A percentile compares a stretch with the other conserved stretches of the same genome.
phyloP scores from a whole-genome alignment of 2,113 vertebrate species.

The Dromas ardeola region DNA sequence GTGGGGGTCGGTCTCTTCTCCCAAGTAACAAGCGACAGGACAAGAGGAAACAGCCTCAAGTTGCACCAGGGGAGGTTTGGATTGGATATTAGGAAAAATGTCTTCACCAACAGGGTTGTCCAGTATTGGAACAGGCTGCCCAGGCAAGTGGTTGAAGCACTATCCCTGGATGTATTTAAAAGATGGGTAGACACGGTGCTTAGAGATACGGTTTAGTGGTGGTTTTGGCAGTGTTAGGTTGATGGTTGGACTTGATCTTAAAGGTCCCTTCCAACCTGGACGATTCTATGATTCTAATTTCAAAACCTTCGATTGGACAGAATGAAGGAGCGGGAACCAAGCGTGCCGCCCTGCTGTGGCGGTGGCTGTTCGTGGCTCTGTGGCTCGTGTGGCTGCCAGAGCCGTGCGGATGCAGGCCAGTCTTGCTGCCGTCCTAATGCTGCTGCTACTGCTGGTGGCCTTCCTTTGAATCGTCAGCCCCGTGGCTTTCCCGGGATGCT shows the following conservation, averaged over 20 bases:
- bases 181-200: neutral
- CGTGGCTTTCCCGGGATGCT: neutral
- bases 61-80: neutral
- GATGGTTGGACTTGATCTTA: neutral
- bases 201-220: neutral
- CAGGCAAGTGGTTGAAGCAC: neutral
- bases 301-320: neutral
- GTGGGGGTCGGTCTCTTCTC: neutral
- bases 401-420: neutral
- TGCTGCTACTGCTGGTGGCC: accelerated
- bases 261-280: neutral
- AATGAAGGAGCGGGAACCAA: accelerated
- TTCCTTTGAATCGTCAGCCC: accelerated
- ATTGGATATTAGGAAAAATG: neutral
- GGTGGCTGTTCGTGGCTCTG: accelerated
- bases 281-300: neutral
- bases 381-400: accelerated
- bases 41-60: neutral
- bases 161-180: neutral
- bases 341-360: accelerated
- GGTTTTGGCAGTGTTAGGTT: neutral
- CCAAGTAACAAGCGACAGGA: neutral
- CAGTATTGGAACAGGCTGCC: neutral
- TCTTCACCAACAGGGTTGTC: neutral
- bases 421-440: accelerated